Evolutionary conservation across 2,888 invertebrate genomes (phyloP), one percentile per base, ranked within the genome.

Genomic region (Amblyjoppa fuscipennis): DNA sequence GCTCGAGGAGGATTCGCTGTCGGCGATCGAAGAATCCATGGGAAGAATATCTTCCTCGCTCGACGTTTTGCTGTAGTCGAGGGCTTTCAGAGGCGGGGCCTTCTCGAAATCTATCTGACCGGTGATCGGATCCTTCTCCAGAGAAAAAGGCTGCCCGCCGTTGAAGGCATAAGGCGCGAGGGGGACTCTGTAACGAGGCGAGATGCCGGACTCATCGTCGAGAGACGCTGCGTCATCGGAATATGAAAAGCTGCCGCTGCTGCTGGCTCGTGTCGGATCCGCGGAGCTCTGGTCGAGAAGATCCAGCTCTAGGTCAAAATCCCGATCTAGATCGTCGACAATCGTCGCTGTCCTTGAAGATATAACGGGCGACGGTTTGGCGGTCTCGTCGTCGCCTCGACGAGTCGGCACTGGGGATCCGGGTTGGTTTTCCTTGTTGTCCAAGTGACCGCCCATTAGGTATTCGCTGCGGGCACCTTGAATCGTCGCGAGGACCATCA

Each of bases 121-220:
- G 0, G 96, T 96, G 38, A 96, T 92, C 0, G 96, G 96, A 93
- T 96, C 96, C 89, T 96, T 96, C 86, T 96, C 96, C 6, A 96
- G 94, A 81, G 96, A 96, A 90, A 97, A 97, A 0, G 97, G 96
- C 90, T 96, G 96, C 20, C 96, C 96, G 84, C 96, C 96, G 90
- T 96, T 96, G 91, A 96, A 96, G 38, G 94, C 93, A 85, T 92
- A 94, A 31, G 93, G 92, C 80, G 91, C 93, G 3, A 86, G 41
- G 3, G 93, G 92, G 28, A 93, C 86, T 75, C 92, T 91, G 85
- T 92, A 93, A 87, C 92, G 92, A 16, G 90, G 89, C n/a, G 89
- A 85, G 7, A 88, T 89, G 59, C 88, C 90, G 45, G 87, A 16
- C 6, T 85, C 83, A 9, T 83, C 85, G 53, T 5, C 45, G 13